These are phyloP conservation scores for Eubasilissa regina DNA, from an alignment of 1,140 invertebrate species.

Conservation along the genomic window DNA sequence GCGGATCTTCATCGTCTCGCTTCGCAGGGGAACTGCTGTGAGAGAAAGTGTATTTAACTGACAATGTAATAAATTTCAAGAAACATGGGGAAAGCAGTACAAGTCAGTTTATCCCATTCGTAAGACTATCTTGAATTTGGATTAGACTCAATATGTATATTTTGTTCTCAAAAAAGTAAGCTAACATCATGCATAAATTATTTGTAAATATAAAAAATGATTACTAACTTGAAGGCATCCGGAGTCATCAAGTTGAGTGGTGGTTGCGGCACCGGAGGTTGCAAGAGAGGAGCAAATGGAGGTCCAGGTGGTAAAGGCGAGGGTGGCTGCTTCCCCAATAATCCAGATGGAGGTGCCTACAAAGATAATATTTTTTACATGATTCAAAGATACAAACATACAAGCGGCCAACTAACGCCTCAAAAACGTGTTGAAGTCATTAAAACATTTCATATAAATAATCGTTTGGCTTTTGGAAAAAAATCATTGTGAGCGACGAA, in stretches of 20 bases:
- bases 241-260: slow-evolving; percentile 86
- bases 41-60: neutral
- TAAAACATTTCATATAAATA: too few species aligned
- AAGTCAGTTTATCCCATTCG: neutral
- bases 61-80: neutral
- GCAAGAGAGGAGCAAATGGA: slow-evolving; percentile 42
- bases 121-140: neutral
- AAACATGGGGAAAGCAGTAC: neutral
- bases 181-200: neutral
- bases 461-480: too few species aligned
- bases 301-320: slow-evolving; percentile 42
- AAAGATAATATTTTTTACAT: neutral
- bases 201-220: neutral
- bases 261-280: slow-evolving; percentile 35
- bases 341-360: slow-evolving; percentile 39
- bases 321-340: slow-evolving; percentile 42
- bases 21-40: slow-evolving; percentile 67
- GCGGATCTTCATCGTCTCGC: slow-evolving; percentile 68
- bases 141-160: neutral
- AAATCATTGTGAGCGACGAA: too few species aligned
- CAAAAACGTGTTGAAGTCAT: too few species aligned
- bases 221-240: slow-evolving; percentile 83
- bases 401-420: too few species aligned
- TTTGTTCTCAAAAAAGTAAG: neutral
- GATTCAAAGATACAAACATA: too few species aligned